Percentiles rank a stretch among this genome's conserved stretches.
Conservation (phyloP, 2,888 invertebrate species). For the Cantharis rufa region DNA sequence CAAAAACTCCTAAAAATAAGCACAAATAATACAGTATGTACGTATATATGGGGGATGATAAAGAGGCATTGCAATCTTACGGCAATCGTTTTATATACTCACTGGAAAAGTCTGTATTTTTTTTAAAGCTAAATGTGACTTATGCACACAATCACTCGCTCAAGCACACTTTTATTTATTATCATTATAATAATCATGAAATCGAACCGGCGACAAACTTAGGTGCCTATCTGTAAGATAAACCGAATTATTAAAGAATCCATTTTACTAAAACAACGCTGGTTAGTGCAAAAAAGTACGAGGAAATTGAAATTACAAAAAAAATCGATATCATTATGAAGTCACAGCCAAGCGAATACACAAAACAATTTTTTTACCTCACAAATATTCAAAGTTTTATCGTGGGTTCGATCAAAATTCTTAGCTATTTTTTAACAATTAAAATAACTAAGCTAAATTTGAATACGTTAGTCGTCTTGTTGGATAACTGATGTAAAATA, state of each 20-base stretch:
- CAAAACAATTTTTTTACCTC: neutral
- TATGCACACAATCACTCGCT: neutral
- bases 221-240: neutral
- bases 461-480: slow-evolving; percentile 14
- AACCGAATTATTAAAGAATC: neutral
- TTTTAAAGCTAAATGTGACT: neutral
- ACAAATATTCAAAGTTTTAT: slow-evolving; percentile 15
- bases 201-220: neutral
- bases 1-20: neutral
- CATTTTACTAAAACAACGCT: neutral
- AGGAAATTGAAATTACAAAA: neutral
- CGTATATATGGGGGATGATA: neutral
- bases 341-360: neutral
- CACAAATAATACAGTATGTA: neutral
- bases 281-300: neutral
- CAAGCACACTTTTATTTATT: neutral
- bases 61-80: neutral
- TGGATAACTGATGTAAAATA: slow-evolving; percentile 4
- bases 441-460: slow-evolving; percentile 27
- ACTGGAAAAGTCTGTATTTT: neutral
- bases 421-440: slow-evolving; percentile 22
- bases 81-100: neutral
- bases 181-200: neutral
- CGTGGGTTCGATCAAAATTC: slow-evolving; percentile 15
- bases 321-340: neutral